These are phyloP conservation scores for Ferrisia virgata DNA, from an alignment of 2,888 invertebrate genomes.

Conservation along the genomic window DNA sequence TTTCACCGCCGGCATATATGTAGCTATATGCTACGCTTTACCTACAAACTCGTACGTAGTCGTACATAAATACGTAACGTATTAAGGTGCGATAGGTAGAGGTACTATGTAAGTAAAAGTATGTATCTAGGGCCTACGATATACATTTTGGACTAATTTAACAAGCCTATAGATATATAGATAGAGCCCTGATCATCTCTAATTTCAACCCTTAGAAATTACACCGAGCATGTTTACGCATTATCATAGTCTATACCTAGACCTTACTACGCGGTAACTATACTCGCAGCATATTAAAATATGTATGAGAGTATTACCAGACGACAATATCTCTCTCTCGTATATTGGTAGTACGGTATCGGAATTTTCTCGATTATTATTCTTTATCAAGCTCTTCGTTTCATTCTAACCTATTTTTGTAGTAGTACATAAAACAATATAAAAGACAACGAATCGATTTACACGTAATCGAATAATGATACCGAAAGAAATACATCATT, in stretches of 20 bases:
- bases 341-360: no score
- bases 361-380: neutral
- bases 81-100: no score
- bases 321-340: no score
- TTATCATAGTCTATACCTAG: no score
- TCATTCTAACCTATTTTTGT: no score
- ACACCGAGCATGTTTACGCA: neutral
- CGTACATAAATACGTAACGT: neutral
- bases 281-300: no score
- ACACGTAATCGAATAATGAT: neutral
- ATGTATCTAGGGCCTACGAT: no score
- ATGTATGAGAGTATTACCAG: no score
- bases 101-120: no score
- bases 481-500: neutral
- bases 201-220: neutral
- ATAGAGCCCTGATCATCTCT: neutral
- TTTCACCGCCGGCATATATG: neutral
- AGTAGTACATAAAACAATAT: neutral
- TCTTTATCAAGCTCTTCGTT: no score
- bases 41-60: neutral
- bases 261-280: no score
- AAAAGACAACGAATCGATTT: neutral
- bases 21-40: no score
- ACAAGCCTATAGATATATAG: neutral
- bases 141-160: neutral